Evolutionary conservation across 1,140 invertebrate species (phyloP).

Genomic region (Zaprionus taronus): DNA sequence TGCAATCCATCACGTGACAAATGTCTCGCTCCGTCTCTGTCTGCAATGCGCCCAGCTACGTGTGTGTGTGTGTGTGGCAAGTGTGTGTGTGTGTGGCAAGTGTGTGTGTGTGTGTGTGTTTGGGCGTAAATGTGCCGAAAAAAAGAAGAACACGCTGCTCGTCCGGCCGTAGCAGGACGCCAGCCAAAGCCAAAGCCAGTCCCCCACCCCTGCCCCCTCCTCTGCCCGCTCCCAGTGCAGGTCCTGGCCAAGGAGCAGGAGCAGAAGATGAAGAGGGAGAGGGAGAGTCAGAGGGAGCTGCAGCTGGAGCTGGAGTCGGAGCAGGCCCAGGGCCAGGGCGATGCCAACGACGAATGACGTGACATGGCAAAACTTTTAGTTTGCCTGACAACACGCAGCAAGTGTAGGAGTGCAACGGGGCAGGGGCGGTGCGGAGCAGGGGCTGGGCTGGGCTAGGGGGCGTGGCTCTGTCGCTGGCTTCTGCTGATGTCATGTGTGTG

Average conservation of each 20-base stretch:
- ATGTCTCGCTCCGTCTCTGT: slow-evolving; percentile 59
- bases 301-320: neutral
- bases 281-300: neutral
- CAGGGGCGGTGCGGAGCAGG: neutral
- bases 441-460: slow-evolving; percentile 39
- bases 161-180: slow-evolving; percentile 42
- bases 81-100: no score
- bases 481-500: slow-evolving; percentile 37
- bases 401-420: slow-evolving; percentile 17
- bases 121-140: slow-evolving; percentile 74
- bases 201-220: neutral
- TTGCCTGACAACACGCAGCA: slow-evolving; percentile 70
- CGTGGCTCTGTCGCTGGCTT: slow-evolving; percentile 50
- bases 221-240: slow-evolving; percentile 1
- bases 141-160: slow-evolving; percentile 41
- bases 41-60: slow-evolving; percentile 15
- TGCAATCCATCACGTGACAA: slow-evolving; percentile 84
- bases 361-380: slow-evolving; percentile 78
- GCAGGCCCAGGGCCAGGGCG: slow-evolving; percentile 23
- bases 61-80: slow-evolving; percentile 24
- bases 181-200: slow-evolving; percentile 41
- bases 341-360: slow-evolving; percentile 70
- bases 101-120: slow-evolving; percentile 28
- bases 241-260: neutral
- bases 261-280: slow-evolving; percentile 2